phyloP scores from a whole-genome alignment of 2,113 vertebrate genomes.

The Sminthopsis crassicaudata region DNA sequence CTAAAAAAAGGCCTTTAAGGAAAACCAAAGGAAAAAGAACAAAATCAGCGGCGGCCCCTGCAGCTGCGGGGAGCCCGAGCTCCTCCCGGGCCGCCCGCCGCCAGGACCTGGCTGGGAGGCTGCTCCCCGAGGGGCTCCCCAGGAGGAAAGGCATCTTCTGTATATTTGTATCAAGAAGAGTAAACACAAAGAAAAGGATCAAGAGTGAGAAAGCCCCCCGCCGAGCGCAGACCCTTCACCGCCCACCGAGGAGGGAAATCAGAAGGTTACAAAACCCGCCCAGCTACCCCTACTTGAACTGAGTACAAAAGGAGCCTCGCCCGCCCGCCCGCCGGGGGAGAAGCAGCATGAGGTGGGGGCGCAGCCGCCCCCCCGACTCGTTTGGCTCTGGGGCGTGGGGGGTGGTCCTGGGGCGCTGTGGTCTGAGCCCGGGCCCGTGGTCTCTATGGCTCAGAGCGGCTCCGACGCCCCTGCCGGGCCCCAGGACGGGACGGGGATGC shows the following conservation, averaged over 20 bases:
- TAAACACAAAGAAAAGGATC: conserved; percentile 74
- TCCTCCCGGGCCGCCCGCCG: background rate
- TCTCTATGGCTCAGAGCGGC: conserved; percentile 89
- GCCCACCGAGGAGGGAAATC: conserved; percentile 82
- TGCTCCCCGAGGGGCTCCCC: background rate
- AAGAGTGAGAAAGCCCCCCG: conserved; percentile 74
- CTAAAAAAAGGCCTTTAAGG: conserved; percentile 76
- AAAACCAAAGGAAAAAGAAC: conserved; percentile 81
- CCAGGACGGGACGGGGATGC: conserved; percentile 77
- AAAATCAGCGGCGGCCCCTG: conserved; percentile 66
- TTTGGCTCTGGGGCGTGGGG: conserved; percentile 76
- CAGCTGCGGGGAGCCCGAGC: conserved; percentile 67
- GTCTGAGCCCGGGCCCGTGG: conserved; percentile 82
- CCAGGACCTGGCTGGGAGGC: background rate
- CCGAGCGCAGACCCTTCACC: conserved; percentile 80
- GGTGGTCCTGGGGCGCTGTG: conserved; percentile 84
- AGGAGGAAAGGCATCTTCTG: conserved; percentile 33
- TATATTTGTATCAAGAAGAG: conserved; percentile 50
- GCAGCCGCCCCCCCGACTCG: conserved; percentile 44
- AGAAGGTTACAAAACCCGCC: conserved; percentile 82
- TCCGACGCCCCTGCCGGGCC: conserved; percentile 81
- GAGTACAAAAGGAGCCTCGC: conserved; percentile 83
- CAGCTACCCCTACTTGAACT: conserved; percentile 80
- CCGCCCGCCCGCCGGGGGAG: conserved; percentile 84
- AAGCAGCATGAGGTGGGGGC: conserved; percentile 84